Evolutionary conservation across 2,797 vertebrate species (phyloP).

Genomic region (Neopelma chrysocephalum): DNA sequence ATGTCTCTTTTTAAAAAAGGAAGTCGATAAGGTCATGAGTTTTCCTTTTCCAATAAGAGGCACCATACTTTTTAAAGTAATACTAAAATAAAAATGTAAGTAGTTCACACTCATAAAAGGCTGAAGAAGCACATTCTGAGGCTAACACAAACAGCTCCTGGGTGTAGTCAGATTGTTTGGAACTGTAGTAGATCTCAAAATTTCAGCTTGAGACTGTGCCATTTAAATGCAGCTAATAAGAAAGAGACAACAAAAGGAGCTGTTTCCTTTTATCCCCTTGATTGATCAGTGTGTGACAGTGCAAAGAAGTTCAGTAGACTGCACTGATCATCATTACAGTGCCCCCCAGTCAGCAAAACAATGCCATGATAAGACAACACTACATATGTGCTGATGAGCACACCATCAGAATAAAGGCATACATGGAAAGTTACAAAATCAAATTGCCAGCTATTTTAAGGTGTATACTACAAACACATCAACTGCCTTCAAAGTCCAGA

Average conservation of each 20-base stretch:
- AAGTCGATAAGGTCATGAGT: neutral
- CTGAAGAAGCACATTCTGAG: neutral
- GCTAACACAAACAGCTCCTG: neutral
- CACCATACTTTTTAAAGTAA: neutral
- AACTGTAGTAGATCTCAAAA: neutral
- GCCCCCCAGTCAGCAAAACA: neutral
- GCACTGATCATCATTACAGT: neutral
- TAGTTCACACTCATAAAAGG: neutral
- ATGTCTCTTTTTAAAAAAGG: neutral
- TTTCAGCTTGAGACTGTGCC: neutral
- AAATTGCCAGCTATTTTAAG: neutral
- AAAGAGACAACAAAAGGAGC: neutral
- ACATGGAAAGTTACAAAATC: neutral
- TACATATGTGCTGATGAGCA: neutral
- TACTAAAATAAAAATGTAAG: neutral
- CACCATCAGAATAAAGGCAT: neutral
- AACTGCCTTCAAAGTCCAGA: neutral
- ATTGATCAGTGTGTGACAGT: neutral
- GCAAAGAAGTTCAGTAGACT: neutral
- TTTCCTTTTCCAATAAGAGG: neutral
- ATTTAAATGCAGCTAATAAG: neutral
- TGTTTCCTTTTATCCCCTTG: neutral
- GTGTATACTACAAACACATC: neutral
- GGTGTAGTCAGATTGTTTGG: neutral
- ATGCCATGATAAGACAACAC: neutral